Conservation (phyloP, 2,113 vertebrate genomes). For the Thryonomys swinderianus region DNA sequence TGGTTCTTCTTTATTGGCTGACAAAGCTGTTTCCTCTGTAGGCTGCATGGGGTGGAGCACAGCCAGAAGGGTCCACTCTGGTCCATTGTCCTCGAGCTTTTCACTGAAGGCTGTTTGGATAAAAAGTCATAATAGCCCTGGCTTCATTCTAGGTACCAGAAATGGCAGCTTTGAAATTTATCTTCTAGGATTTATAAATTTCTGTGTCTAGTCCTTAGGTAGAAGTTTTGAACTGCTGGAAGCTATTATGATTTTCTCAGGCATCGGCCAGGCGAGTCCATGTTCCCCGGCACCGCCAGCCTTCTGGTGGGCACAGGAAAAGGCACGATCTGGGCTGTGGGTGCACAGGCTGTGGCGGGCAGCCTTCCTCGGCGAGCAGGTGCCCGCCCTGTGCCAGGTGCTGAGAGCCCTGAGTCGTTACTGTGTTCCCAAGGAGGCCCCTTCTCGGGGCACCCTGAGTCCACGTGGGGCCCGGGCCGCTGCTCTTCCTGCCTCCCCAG, state of each 20-base stretch:
- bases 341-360: neutral
- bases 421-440: neutral
- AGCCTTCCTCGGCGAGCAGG: neutral
- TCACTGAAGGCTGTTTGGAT: neutral
- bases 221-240: neutral
- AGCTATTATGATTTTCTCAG: neutral
- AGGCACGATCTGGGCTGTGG: neutral
- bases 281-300: neutral
- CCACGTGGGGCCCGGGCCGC: neutral
- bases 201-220: too few relatives aligned
- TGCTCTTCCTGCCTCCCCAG: neutral
- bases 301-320: neutral
- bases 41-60: neutral
- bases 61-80: neutral
- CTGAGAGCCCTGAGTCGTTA: neutral
- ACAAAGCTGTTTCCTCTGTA: neutral
- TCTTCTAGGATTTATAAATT: slow-evolving; percentile 1
- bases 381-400: neutral
- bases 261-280: neutral
- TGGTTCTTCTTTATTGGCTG: neutral
- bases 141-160: slow-evolving; percentile 1
- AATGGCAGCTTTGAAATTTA: neutral
- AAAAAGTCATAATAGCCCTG: neutral
- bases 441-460: neutral
- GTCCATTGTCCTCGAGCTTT: neutral